A percentile compares a stretch with the other conserved stretches of the same genome.
phyloP scores from a whole-genome alignment of 2,113 vertebrate genomes.

The Athene cunicularia region DNA sequence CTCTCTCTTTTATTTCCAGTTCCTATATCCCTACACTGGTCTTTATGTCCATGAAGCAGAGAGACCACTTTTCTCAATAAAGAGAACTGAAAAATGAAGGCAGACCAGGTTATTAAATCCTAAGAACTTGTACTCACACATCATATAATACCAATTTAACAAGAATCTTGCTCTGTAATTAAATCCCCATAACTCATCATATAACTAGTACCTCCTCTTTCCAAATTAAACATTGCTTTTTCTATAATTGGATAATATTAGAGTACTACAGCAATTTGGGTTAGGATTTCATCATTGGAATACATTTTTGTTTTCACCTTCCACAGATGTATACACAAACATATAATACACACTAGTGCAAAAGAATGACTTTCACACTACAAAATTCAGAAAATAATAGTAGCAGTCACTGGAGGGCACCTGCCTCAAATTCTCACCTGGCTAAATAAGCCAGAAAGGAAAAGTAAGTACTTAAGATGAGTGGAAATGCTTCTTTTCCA shows the following conservation, averaged over 20 bases:
- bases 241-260: slow-evolving; percentile 18
- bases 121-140: neutral
- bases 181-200: neutral
- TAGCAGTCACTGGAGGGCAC: slow-evolving; percentile 6
- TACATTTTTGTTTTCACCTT: neutral
- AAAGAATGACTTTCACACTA: neutral
- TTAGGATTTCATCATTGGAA: neutral
- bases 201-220: neutral
- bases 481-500: neutral
- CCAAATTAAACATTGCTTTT: slow-evolving; percentile 35
- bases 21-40: neutral
- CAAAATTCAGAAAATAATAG: neutral
- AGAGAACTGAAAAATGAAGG: neutral
- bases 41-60: neutral
- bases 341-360: neutral
- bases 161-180: slow-evolving; percentile 5
- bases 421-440: neutral
- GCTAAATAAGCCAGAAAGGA: neutral
- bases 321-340: neutral
- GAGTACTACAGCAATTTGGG: neutral
- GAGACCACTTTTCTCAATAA: neutral
- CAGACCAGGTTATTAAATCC: neutral
- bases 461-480: neutral
- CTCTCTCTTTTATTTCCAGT: neutral
- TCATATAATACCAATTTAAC: neutral